Conservation (phyloP, 2,113 vertebrate species). For the Alligator mississippiensis region DNA sequence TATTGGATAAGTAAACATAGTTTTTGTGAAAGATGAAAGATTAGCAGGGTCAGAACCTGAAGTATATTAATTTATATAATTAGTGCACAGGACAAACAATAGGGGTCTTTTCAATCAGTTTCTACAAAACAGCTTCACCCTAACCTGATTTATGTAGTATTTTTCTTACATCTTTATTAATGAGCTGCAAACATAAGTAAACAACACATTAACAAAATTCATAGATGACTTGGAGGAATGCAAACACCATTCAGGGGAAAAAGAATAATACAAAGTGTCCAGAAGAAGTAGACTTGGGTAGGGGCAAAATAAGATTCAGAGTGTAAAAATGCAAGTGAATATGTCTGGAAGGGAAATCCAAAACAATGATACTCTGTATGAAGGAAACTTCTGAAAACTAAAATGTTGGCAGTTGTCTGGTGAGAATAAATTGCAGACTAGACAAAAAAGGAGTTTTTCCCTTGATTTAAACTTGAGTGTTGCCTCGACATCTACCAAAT, state of each 20-base stretch:
- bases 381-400: neutral
- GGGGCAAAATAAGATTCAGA: neutral
- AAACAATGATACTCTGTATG: neutral
- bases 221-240: neutral
- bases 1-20: neutral
- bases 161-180: neutral
- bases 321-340: slow-evolving; percentile 12
- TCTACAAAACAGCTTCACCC: neutral
- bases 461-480: neutral
- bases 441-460: neutral
- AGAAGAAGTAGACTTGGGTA: neutral
- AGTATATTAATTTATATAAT: neutral
- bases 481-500: neutral
- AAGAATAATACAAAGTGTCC: neutral
- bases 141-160: neutral
- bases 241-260: neutral
- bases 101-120: too few relatives aligned
- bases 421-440: neutral
- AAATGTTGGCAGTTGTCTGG: neutral
- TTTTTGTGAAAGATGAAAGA: neutral
- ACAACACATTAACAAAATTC: neutral
- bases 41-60: neutral
- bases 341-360: neutral
- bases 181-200: neutral
- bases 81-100: neutral